phyloP scores from a whole-genome alignment of 2,888 invertebrate genomes.

The Sclerodermus sp. region DNA sequence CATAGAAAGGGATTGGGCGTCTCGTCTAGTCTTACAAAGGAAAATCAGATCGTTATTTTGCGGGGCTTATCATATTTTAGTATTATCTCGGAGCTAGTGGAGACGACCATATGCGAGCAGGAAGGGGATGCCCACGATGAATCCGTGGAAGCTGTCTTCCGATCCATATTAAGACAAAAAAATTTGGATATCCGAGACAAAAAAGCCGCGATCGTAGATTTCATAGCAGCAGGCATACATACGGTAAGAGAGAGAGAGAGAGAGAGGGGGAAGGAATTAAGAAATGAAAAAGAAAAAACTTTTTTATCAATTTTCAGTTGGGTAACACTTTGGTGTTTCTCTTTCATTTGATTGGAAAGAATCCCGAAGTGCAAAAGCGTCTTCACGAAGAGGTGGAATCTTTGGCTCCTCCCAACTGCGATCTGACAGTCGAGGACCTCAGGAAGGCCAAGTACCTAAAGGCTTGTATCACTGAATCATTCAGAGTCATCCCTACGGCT shows the following conservation, averaged over 20 bases:
- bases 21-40: too few species aligned
- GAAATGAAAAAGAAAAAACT: too few species aligned
- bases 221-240: constrained; percentile 84
- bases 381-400: constrained; percentile 68
- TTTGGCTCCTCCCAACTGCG: constrained; percentile 61
- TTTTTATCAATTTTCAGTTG: constrained; percentile 60
- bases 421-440: constrained; percentile 64
- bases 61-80: constrained; percentile 53
- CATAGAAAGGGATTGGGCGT: too few species aligned
- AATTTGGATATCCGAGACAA: constrained; percentile 78
- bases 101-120: constrained; percentile 65
- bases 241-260: too few species aligned
- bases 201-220: constrained; percentile 82
- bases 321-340: constrained; percentile 81
- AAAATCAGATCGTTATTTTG: too few species aligned
- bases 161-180: constrained; percentile 72
- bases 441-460: constrained; percentile 73
- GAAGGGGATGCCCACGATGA: constrained; percentile 63
- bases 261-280: too few species aligned
- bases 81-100: constrained; percentile 78
- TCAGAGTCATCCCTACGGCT: constrained; percentile 73
- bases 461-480: constrained; percentile 79
- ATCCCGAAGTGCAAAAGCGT: constrained; percentile 68
- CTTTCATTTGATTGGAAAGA: constrained; percentile 71
- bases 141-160: constrained; percentile 71